These are phyloP conservation scores for Epinotia ramella DNA, from an alignment of 2,888 invertebrate genomes.

Conservation along the genomic window DNA sequence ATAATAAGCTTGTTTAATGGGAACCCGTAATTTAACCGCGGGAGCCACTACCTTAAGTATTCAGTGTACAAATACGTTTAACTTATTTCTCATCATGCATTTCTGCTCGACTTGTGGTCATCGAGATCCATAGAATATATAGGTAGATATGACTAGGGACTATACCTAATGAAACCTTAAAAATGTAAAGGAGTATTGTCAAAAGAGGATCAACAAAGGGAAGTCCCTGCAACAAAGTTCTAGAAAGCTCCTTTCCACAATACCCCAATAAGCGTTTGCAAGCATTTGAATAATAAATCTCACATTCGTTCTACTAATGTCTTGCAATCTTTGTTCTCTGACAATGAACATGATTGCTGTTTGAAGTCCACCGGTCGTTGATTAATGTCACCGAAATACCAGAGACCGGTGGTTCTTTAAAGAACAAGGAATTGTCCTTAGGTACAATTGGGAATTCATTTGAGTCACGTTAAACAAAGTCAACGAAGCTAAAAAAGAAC, in stretches of 20 bases:
- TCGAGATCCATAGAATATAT: neutral
- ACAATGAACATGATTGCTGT: conserved; percentile 77
- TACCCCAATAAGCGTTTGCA: conserved; percentile 68
- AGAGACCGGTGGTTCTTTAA: conserved; percentile 56
- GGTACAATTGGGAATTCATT: conserved; percentile 37
- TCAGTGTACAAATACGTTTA: neutral
- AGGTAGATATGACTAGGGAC: neutral
- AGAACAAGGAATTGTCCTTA: conserved; percentile 25
- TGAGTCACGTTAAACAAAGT: conserved; percentile 34
- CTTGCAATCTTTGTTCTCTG: conserved; percentile 76
- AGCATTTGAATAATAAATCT: conserved; percentile 76
- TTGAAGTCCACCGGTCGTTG: conserved; percentile 78
- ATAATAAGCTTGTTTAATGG: conserved; percentile 26
- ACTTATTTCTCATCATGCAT: neutral
- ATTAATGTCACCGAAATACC: conserved; percentile 78
- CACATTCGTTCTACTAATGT: conserved; percentile 79
- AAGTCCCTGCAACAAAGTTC: conserved; percentile 51
- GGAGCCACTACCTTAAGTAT: neutral
- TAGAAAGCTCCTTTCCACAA: conserved; percentile 58
- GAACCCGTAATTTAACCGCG: conserved; percentile 10
- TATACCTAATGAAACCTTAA: conserved; percentile 19
- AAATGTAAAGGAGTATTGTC: conserved; percentile 20
- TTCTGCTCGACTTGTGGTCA: neutral
- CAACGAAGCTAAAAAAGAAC: conserved; percentile 33
- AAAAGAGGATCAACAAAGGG: conserved; percentile 54